Base-by-base conservation (phyloP, 2,113 vertebrate genomes). In the Eulemur rufifrons region DNA sequence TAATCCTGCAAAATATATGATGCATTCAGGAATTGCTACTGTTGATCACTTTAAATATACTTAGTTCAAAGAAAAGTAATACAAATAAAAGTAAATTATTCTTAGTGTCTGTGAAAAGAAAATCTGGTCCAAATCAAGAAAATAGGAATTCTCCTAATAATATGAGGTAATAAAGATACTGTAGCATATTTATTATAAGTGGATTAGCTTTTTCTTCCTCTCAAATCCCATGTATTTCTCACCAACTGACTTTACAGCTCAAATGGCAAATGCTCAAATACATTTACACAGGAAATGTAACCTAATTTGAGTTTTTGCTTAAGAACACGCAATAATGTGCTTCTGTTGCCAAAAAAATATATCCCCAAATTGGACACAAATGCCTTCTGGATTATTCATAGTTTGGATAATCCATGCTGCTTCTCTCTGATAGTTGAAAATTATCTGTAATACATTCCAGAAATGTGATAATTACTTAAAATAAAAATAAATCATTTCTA, bases 401-500 rank as follows among this genome's bases (percentile, higher is more conserved):
- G 47, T 84, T 95, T 78, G 63, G 42, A 59, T 96, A 97, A 94
- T 83, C 91, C 52, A 93, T 89, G 37, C 52, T 94, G 50, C 47
- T 94, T 8, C 42, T 86, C 74, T 95, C 52, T 95, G 77, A 64
- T 71, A 83, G 61, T 42, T 96, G 92, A 95, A 54, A 93, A 95
- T 78, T 92, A 94, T 91, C 83, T 94, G 20, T 92, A 96, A 86
- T 94, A 71, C 21, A 89, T 93, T 89, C 74, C 15, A 86, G 32
- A 95, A 97, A 84, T 94, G 91, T 93, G 69, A 81, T 97, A 96
- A 97, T 93, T 93, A 85, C 59, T 92, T 96, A 89, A 97, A 96
- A 97, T 95, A 97, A 97, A 97, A 96, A 97, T 93, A 95, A 83
- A 82, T 77, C 2, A 54, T 95, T 97, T 93, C 91, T 95, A 95